Evolutionary conservation across 2,797 vertebrate species (phyloP), one percentile per base, ranked within the genome.

Genomic region (Carapus acus): DNA sequence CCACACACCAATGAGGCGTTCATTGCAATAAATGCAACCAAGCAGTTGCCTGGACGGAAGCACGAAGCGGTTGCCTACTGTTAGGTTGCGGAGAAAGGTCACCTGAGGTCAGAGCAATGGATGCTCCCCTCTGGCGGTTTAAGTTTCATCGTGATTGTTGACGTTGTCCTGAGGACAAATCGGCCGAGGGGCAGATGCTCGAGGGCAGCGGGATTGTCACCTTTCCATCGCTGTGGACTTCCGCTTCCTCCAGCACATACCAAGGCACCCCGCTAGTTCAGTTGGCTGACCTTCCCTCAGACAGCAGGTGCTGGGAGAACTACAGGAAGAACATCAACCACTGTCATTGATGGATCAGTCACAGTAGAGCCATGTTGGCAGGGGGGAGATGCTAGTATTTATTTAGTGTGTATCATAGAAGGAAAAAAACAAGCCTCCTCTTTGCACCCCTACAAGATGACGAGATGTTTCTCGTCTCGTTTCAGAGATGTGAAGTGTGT

Each of bases 251-350:
- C 31, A 9, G 12, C 73, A 65, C 76, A 67, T 59, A 65, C 47
- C 0, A 58, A 71, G 77, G 64, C 68, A 21, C 78, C 80, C 79
- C 62, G 49, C 60, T 64, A 63, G 79, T 9, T 67, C 82, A 65
- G 29, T 83, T 86, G 86, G 90, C 88, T 88, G 84, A 90, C 89
- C 90, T 91, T 83, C 85, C 76, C 77, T 70, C 57, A 54, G 80
- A 74, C 83, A 88, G 83, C 85, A 89, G 89, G 88, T 90, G 88
- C 83, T 84, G 86, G 70, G 86, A 81, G 86, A 79, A 75, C 79
- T 73, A 76, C 60, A 66, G 73, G 77, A 71, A 66, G 57, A 73
- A 83, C 15, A 0, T 76, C 84, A 79, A 77, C 80, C 72, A 49
- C 69, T 76, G 67, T 64, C 38, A 9, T 79, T 51, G 59, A 83